A percentile compares a stretch with the other conserved stretches of the same genome.
Evolutionary conservation across 2,113 vertebrate species (phyloP).

Genomic region (Phalacrocorax pelagicus): DNA sequence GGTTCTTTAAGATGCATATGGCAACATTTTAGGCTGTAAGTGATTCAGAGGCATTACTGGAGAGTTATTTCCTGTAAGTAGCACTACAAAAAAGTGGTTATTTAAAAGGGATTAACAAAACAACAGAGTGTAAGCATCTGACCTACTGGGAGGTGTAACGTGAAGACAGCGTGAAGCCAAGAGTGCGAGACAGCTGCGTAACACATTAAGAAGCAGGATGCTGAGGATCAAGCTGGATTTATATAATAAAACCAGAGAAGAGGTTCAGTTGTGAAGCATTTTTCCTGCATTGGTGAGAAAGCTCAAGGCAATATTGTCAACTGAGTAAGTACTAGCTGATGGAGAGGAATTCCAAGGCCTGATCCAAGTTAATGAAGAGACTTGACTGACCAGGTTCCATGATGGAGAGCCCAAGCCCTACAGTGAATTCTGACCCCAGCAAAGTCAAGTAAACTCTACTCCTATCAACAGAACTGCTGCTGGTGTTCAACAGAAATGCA

Average conservation of each 20-base stretch:
- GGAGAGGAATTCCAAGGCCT: background rate
- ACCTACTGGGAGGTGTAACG: background rate
- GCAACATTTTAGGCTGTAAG: background rate
- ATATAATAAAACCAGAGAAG: background rate
- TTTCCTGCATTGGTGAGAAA: background rate
- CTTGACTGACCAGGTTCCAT: background rate
- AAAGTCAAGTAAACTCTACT: background rate
- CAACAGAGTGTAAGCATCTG: background rate
- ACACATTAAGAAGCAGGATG: background rate
- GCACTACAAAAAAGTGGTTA: background rate
- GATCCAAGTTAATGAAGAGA: background rate
- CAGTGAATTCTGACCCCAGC: background rate
- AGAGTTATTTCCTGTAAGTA: background rate
- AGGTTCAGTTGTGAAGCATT: background rate
- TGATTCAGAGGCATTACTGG: background rate
- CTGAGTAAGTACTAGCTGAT: background rate
- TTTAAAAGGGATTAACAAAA: slow-evolving; percentile 19
- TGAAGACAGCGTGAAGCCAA: background rate
- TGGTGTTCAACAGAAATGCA: background rate
- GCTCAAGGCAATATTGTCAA: background rate
- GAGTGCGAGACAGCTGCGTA: rapidly evolving
- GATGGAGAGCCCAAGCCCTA: background rate
- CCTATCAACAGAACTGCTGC: background rate
- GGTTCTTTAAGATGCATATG: background rate
- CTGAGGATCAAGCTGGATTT: background rate